Percentiles rank a stretch among this genome's conserved stretches.
Conservation (phyloP, 2,888 invertebrate species). For the Cybosia mesomella region DNA sequence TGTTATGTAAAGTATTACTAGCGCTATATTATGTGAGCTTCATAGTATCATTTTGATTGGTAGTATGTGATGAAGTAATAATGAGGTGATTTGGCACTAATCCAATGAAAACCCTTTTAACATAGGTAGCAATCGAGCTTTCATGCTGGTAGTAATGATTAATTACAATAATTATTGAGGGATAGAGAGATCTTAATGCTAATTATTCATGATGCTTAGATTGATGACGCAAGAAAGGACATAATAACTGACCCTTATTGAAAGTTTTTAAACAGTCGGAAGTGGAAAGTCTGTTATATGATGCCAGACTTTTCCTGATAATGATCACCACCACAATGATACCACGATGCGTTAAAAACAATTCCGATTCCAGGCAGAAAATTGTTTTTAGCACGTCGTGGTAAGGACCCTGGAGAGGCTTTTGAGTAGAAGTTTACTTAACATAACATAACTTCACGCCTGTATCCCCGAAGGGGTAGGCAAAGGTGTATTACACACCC, state of each 20-base stretch:
- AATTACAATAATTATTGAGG: not conserved
- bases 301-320: not conserved
- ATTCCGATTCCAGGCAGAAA: too few species aligned
- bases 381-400: too few species aligned
- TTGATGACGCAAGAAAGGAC: not conserved
- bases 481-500: too few species aligned
- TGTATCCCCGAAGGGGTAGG: too few species aligned
- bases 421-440: too few species aligned
- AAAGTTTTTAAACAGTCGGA: not conserved
- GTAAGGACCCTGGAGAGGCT: too few species aligned
- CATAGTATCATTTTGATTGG: constrained; percentile 38
- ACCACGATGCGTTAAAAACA: too few species aligned
- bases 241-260: not conserved
- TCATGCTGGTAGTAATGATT: not conserved
- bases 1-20: constrained; percentile 62
- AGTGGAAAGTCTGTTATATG: too few species aligned
- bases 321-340: not conserved
- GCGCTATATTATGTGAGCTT: constrained; percentile 46
- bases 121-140: not conserved
- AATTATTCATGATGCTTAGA: not conserved
- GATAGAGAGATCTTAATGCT: not conserved
- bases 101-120: not conserved
- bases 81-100: constrained; percentile 4
- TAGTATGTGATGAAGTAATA: constrained; percentile 31
- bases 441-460: too few species aligned